Conservation (phyloP, 2,797 vertebrate genomes). For the Pseudotriccus pelzelni region DNA sequence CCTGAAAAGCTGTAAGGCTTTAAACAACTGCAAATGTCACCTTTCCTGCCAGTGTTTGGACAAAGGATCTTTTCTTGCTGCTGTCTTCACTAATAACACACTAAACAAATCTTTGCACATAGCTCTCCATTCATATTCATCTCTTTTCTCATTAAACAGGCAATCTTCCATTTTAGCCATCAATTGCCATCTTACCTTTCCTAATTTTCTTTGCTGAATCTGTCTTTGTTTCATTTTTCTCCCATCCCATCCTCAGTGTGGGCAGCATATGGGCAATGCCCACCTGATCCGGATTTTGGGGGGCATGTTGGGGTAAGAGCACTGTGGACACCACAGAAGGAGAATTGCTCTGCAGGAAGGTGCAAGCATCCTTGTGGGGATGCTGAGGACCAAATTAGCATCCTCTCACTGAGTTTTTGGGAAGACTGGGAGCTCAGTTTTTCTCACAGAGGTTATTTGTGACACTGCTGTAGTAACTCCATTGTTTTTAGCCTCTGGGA, state of each 20-base stretch:
- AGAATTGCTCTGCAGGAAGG: background rate
- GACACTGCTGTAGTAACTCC: background rate
- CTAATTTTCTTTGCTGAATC: background rate
- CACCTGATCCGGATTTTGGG: background rate
- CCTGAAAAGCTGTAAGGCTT: background rate
- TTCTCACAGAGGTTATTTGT: background rate
- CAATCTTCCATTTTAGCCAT: conserved; percentile 38
- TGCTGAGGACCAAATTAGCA: background rate
- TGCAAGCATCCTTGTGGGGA: rapidly evolving
- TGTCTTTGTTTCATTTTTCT: background rate
- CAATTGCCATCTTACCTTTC: conserved; percentile 1
- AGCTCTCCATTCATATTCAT: conserved; percentile 30
- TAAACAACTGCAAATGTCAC: conserved; percentile 38
- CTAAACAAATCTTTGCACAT: conserved; percentile 57
- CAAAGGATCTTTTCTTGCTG: conserved; percentile 41
- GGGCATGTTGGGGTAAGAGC: background rate
- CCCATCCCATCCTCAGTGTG: too few relatives aligned
- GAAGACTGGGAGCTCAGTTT: background rate
- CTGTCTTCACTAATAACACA: conserved; percentile 41
- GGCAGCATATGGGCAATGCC: background rate
- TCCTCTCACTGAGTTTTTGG: background rate
- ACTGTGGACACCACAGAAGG: rapidly evolving
- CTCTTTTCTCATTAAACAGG: conserved; percentile 41
- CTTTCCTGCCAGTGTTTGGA: conserved; percentile 42
- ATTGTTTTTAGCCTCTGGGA: background rate